Base-by-base conservation (phyloP, 2,113 vertebrate species). In the Pongo pygmaeus region DNA sequence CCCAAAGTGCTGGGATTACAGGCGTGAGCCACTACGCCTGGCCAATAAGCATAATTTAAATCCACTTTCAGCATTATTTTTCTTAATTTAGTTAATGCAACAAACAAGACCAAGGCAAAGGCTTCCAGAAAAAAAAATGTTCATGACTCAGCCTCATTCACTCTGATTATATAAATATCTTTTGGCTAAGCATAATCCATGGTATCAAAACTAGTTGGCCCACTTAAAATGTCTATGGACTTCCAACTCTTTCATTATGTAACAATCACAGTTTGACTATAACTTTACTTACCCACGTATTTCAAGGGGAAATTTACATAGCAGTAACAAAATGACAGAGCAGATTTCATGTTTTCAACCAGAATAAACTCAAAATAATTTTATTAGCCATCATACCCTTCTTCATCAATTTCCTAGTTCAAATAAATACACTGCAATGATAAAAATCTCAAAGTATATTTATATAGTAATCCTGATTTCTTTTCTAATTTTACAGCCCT, bases 41-140 rank as follows among this genome's bases (percentile, higher is more conserved):
- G 61, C 5, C 27, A 64, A 32, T 13, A 64, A 64, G 27, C 27
- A 6, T 64, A 64, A 64, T 64, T 64, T 64, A 14, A 89, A 77
- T 75, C 35, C 14, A 32, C 86, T 93, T 97, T 96, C 16, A 78
- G 30, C 95, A 97, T 90, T 95, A 87, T 57, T 85, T 86, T 90
- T 94, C 55, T 88, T 95, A 93, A 89, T 27, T 89, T 79, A 75
- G 80, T 93, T 93, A 74, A 75, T 50, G 80, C n/a, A 77, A 79
- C 22, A 84, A 89, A 67, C 25, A 89, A 86, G 57, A 92, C 22
- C 70, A 69, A 67, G 55, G 95, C 97, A 97, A 72, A 72, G 18
- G 74, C 18, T 12, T 55, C 48, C 17, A 67, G 32, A 50, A 57
- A 55, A 93, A 9, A 20, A 64, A 61, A 4, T 80, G 57, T 32